Base-by-base conservation (phyloP, 2,888 invertebrate genomes). In the Ochlodes sylvanus region DNA sequence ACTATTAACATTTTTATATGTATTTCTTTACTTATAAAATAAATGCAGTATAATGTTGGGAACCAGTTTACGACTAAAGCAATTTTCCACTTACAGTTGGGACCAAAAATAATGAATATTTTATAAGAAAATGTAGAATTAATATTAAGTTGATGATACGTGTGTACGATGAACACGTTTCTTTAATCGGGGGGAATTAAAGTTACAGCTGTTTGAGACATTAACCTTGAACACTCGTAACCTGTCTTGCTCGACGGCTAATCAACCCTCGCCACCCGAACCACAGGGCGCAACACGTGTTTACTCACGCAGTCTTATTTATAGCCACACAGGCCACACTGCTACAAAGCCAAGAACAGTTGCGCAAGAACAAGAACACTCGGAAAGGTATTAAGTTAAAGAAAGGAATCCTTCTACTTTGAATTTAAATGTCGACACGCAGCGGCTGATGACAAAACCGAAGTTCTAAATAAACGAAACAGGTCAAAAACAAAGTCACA, bases 401-500 rank as follows among this genome's bases (percentile, higher is more conserved):
- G 60, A 60, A 44, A 54, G 61, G 19, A 41, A 27, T 38, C n/a
- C 41, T 56, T 56, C 55, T 56, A 68, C 61, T 55, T 52, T n/a
- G 12, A 55, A 21, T 55, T 12, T 17, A 62, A 62, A 68, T 68
- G 56, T 56, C 56, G 68, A 62, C 62, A 61, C 41, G 54, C 14
- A 47, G 44, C 34, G 21, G 21, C 42, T 0, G 44, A 44, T 19
- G 47, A 61, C 38, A 44, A 67, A 66, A 55, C 42, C 58, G 55
- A 42, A 67, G 54, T 56, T 47, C 47, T 62, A 55, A 68, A 71
- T 70, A 58, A 75, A 73, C 74, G 81, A 87, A 88, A 85, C 87
- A 89, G 89, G 88, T 90, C 86, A 84, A 83, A 83, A 85, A 82
- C 81, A 83, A 84, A 84, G 80, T 82, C 79, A 77, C 74, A 79